A percentile compares a stretch with the other conserved stretches of the same genome.
Conservation (phyloP, 2,888 invertebrate species). For the Eudemis profundana region DNA sequence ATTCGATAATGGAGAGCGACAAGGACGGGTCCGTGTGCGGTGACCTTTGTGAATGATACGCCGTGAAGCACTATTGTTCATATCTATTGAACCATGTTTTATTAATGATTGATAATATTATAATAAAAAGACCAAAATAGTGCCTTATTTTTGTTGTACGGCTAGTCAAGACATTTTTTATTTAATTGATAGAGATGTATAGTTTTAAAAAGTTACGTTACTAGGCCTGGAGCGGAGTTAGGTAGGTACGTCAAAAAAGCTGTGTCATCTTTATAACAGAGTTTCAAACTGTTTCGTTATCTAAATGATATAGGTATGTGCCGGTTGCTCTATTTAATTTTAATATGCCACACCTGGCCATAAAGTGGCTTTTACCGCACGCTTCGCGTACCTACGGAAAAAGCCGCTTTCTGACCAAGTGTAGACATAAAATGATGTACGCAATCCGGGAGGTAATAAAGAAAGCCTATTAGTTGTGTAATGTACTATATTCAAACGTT, state of each 20-base stretch:
- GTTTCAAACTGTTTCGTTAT: too few relatives aligned
- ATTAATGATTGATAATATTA: conserved; percentile 37
- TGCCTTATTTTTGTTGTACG: not conserved
- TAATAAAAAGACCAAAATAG: conserved; percentile 37
- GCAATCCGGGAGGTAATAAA: too few relatives aligned
- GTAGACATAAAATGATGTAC: too few relatives aligned
- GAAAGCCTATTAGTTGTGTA: too few relatives aligned
- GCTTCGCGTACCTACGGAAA: too few relatives aligned
- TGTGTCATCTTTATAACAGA: not conserved
- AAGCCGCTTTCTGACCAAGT: too few relatives aligned
- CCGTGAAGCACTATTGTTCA: conserved; percentile 53
- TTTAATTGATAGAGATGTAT: not conserved
- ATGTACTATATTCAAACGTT: too few relatives aligned
- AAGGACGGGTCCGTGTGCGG: conserved; percentile 66
- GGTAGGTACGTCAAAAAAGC: not conserved
- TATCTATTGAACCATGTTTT: conserved; percentile 50
- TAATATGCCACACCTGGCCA: too few relatives aligned
- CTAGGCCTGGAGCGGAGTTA: not conserved
- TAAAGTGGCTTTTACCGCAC: too few relatives aligned
- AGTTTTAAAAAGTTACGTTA: not conserved
- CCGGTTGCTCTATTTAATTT: too few relatives aligned
- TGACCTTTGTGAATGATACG: conserved; percentile 65
- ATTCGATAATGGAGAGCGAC: conserved; percentile 74
- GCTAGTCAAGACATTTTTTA: conserved; percentile 1
- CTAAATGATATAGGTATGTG: too few relatives aligned